phyloP scores from a whole-genome alignment of 2,888 invertebrate species.

The Ophion costatus region DNA sequence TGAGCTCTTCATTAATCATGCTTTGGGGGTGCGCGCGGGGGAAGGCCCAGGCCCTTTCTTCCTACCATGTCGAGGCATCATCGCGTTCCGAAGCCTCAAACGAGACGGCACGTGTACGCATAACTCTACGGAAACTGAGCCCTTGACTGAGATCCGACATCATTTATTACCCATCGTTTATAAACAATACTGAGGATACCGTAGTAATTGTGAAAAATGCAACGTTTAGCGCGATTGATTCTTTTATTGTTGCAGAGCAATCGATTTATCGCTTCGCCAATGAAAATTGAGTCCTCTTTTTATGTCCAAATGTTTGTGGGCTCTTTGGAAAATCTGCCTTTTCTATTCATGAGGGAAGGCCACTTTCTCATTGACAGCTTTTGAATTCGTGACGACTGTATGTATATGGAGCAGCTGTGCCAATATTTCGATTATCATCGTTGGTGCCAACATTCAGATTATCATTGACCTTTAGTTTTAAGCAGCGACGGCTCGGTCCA shows the following conservation, averaged over 20 bases:
- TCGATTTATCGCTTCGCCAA: slow-evolving; percentile 47
- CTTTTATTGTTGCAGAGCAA: slow-evolving; percentile 54
- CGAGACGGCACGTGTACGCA: slow-evolving; percentile 56
- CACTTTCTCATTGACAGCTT: too few species aligned
- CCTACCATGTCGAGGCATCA: slow-evolving; percentile 31
- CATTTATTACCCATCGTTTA: slow-evolving; percentile 78
- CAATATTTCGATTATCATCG: too few species aligned
- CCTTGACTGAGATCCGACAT: slow-evolving; percentile 58
- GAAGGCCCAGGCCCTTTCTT: slow-evolving; percentile 46
- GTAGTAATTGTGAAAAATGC: slow-evolving; percentile 68
- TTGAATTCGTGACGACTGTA: too few species aligned
- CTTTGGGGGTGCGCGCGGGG: slow-evolving; percentile 47
- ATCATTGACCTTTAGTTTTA: too few species aligned
- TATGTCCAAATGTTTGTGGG: background rate
- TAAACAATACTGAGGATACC: slow-evolving; percentile 69
- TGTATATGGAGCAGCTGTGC: too few species aligned
- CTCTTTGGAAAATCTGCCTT: too few species aligned
- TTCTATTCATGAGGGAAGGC: too few species aligned
- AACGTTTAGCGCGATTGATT: slow-evolving; percentile 51
- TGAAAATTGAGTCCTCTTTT: background rate
- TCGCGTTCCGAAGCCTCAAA: slow-evolving; percentile 10
- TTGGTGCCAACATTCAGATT: too few species aligned
- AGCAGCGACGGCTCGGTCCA: too few species aligned
- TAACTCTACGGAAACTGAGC: slow-evolving; percentile 44
- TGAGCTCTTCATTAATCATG: slow-evolving; percentile 76